Base-by-base conservation (phyloP, 2,797 vertebrate genomes). In the Sardinella longiceps region DNA sequence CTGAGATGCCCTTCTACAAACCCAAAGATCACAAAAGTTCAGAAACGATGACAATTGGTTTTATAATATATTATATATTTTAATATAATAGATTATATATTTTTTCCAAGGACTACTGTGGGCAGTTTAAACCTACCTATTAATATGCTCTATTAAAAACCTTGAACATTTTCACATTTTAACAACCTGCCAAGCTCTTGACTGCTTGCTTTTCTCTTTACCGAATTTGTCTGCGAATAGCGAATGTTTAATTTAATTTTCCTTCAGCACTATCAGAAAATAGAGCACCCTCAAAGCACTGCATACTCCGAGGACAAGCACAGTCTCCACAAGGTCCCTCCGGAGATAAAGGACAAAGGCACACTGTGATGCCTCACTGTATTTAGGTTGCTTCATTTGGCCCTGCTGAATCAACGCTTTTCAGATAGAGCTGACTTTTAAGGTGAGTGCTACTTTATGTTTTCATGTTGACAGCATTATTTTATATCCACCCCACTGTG, bases 381-480 rank as follows among this genome's bases (percentile, higher is more conserved):
- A 82, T 56, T 81, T 81, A 80, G 82, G 58, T 80, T 85, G 80
- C 80, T 82, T 81, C 37, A 30, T 66, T 85, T 82, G 84, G 70
- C 84, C 81, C 48, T 84, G 83, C 83, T 84, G 84, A 85, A 70
- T 85, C 84, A 85, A 85, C 80, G 53, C 58, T 85, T 81, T 85
- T 85, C 80, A 48, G 3, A 51, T 80, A 39, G 45, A 81, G 80
- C 51, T 85, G 84, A 85, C 84, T 81, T 81, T 81, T 74, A 81
- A 81, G 84, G 80, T 85, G 84, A 82, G 51, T 39, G 23, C 20
- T 85, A 82, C 84, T 85, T 82, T 85, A 85, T 85, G 81, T 85
- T 82, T 85, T 43, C 70, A 85, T 85, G 80, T 81, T 85, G 84
- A 74, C 84, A 85, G 84, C 84, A 74, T 81, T 81, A 85, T 85